Conservation (phyloP, 1,140 invertebrate genomes). For the Orchesella cincta region DNA sequence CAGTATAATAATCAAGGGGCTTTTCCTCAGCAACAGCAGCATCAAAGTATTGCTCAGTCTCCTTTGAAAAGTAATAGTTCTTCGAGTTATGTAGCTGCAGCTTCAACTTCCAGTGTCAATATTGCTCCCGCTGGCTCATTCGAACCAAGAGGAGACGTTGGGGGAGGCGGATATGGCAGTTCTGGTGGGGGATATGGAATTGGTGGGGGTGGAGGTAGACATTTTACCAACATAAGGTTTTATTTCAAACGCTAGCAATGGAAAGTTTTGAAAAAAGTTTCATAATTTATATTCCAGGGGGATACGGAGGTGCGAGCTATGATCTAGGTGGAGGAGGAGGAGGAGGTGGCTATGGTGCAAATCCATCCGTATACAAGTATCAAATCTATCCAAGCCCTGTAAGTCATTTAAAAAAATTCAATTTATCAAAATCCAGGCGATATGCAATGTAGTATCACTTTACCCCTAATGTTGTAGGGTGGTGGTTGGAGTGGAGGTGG, state of each 20-base stretch:
- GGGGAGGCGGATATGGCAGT: not conserved
- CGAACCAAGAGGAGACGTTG: constrained; percentile 25
- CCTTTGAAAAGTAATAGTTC: no score
- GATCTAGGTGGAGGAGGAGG: constrained; percentile 3
- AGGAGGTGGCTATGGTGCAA: not conserved
- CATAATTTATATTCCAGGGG: no score
- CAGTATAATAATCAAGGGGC: no score
- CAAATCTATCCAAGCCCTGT: constrained; percentile 33
- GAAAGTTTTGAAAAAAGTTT: no score
- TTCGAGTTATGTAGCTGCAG: no score
- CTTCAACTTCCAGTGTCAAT: no score
- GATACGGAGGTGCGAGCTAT: not conserved
- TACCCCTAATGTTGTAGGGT: not conserved
- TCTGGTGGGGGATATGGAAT: constrained; percentile 11
- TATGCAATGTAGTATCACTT: not conserved
- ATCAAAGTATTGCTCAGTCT: no score
- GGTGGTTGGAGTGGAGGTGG: not conserved
- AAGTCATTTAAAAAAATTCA: not conserved
- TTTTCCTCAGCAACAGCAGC: no score
- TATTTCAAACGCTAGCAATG: no score
- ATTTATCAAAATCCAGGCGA: not conserved
- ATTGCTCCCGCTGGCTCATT: not conserved
- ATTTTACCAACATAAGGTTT: no score
- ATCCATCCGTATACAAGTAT: constrained; percentile 28
- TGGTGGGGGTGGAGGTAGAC: constrained; percentile 1